Percentiles rank a stretch among this genome's conserved stretches.
These are phyloP conservation scores for Spodoptera exigua DNA, from an alignment of 2,888 invertebrate genomes.

Conservation along the genomic window DNA sequence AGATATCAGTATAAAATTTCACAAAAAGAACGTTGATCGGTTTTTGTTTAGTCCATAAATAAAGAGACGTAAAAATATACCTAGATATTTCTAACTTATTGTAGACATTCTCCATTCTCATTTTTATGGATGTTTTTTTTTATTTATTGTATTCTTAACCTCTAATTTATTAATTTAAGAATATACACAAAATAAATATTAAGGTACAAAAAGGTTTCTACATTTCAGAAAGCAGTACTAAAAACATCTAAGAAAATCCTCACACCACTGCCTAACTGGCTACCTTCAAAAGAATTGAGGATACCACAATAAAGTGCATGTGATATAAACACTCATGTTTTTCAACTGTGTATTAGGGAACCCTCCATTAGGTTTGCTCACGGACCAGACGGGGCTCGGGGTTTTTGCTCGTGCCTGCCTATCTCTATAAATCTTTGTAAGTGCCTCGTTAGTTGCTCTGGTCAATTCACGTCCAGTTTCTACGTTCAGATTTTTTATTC, in stretches of 20 bases:
- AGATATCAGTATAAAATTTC: too few species aligned
- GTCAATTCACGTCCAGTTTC: slow-evolving; percentile 76
- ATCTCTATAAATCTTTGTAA: slow-evolving; percentile 83
- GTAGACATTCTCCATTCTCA: too few species aligned
- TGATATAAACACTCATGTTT: slow-evolving; percentile 71
- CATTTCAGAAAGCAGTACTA: background rate
- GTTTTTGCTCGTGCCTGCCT: slow-evolving; percentile 74
- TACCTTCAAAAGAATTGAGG: slow-evolving; percentile 48
- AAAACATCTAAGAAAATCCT: background rate
- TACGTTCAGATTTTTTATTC: slow-evolving; percentile 74
- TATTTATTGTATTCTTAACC: too few species aligned
- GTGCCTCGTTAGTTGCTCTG: slow-evolving; percentile 82
- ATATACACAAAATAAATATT: too few species aligned
- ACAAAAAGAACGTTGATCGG: too few species aligned
- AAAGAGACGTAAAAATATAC: too few species aligned
- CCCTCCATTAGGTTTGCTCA: slow-evolving; percentile 67
- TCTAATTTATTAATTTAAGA: too few species aligned
- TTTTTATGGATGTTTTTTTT: too few species aligned
- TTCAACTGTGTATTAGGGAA: slow-evolving; percentile 63
- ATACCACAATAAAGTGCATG: slow-evolving; percentile 67
- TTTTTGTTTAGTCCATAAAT: too few species aligned
- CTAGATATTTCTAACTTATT: too few species aligned
- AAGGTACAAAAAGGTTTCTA: too few species aligned
- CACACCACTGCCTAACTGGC: slow-evolving; percentile 9
- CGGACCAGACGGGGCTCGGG: slow-evolving; percentile 68